Evolutionary conservation across 2,888 invertebrate genomes (phyloP), one percentile per base, ranked within the genome.

Genomic region (Cephus rjabovi): DNA sequence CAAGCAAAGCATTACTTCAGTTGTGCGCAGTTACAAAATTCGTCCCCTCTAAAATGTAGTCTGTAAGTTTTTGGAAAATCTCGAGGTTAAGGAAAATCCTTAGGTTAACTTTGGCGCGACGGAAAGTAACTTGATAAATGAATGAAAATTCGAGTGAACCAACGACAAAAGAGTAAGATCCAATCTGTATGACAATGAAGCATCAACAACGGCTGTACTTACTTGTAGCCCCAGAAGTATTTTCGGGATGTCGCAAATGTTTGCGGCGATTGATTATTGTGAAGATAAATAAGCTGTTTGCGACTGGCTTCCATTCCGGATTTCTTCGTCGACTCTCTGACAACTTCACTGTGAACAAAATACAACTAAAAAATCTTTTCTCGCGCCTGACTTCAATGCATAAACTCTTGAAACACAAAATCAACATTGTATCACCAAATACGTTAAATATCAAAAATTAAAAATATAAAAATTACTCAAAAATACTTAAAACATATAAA

Each of bases 211-310:
- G 56, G 56, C 23, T 56, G 69, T 74, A 85, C 87, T 82, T 81
- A 84, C 85, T 81, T 82, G 79, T 83, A 83, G 77, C 81, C 76
- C 83, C 83, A 87, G 76, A 79, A 83, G 77, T 82, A 85, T 80
- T 79, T 86, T 83, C 80, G 77, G 79, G 82, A 79, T 75, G 79
- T 85, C 78, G 82, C 81, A 84, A 88, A 86, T 82, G 78, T 84
- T 85, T 84, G 81, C 82, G 85, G 82, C 78, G 84, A 86, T 84
- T 82, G 84, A 89, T 88, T 88, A 88, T 88, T 85, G 80, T 81
- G 81, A 85, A 88, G 86, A 87, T 89, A 89, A 89, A 89, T 88
- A 87, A 89, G 83, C 85, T 84, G 85, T 86, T 88, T 86, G 83
- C 83, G 84, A 88, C 84, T 86, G 84, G 85, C 86, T 89, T 88